Percentiles rank a stretch among this genome's conserved stretches.
phyloP scores from a whole-genome alignment of 2,113 vertebrate genomes.

The Irena cyanogastra region DNA sequence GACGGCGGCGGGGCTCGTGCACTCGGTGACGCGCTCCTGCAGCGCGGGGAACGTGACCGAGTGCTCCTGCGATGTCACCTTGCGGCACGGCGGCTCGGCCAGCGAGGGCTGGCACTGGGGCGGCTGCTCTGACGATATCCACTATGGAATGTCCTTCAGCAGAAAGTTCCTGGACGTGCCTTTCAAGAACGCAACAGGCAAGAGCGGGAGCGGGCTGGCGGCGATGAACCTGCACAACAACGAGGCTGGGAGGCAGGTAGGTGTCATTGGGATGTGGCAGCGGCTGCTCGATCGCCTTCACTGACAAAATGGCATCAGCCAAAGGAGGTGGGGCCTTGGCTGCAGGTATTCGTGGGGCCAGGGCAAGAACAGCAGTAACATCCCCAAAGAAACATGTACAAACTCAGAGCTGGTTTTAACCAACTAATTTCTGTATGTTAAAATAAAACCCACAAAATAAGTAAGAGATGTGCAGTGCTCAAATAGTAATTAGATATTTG shows the following conservation, averaged over 20 bases:
- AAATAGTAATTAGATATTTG: not conserved
- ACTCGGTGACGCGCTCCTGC: constrained; percentile 87
- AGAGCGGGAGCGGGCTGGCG: constrained; percentile 61
- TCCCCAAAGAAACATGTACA: not conserved
- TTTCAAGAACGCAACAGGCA: constrained; percentile 64
- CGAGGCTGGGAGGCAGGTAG: constrained; percentile 91
- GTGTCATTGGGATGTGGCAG: not conserved
- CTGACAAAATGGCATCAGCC: not conserved
- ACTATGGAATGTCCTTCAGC: constrained; percentile 90
- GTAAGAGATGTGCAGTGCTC: not conserved
- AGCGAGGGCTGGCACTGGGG: constrained; percentile 94
- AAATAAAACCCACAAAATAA: not conserved
- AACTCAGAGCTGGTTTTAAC: not conserved
- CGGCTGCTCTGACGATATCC: constrained; percentile 91
- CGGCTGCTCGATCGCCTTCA: rapidly evolving
- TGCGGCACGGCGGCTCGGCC: constrained; percentile 73
- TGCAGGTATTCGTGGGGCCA: not conserved
- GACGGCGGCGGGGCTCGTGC: constrained; percentile 88
- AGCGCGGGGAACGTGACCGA: constrained; percentile 91
- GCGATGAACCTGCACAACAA: constrained; percentile 91
- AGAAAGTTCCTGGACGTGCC: constrained; percentile 85
- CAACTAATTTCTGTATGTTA: not conserved
- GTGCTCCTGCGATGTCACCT: constrained; percentile 85
- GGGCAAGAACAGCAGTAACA: not conserved
- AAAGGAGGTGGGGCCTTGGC: not conserved